These are phyloP conservation scores for Pseudomyrmex sp. DNA, from an alignment of 1,140 invertebrate species.

Conservation along the genomic window DNA sequence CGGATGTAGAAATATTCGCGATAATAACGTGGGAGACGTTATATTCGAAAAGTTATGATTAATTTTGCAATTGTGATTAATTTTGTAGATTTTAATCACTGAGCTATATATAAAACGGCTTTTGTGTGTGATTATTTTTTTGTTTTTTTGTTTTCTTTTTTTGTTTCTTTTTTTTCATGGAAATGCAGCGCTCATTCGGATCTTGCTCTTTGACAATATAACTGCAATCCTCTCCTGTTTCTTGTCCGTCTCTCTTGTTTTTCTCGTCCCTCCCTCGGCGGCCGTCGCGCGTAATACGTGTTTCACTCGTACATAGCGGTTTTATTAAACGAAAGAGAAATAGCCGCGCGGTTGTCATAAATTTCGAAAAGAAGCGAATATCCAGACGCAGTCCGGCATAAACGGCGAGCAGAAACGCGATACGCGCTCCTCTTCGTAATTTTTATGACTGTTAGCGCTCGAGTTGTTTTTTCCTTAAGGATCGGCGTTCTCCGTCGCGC, in stretches of 20 bases:
- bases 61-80: neutral
- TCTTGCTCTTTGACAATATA: slow-evolving; percentile 44
- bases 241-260: neutral
- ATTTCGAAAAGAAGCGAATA: slow-evolving; percentile 48
- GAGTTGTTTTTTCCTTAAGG: neutral
- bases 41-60: neutral
- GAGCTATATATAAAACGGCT: neutral
- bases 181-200: slow-evolving; percentile 31
- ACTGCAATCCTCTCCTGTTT: slow-evolving; percentile 2
- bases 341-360: slow-evolving; percentile 49
- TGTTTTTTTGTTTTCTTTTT: too few relatives aligned
- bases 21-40: slow-evolving; percentile 17
- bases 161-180: slow-evolving; percentile 32
- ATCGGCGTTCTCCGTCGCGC: neutral
- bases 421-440: slow-evolving; percentile 23
- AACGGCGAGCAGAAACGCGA: slow-evolving; percentile 37
- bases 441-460: slow-evolving; percentile 6
- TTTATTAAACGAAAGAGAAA: slow-evolving; percentile 66
- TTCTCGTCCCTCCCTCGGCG: neutral
- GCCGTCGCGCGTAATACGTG: slow-evolving; percentile 34
- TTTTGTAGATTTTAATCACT: too few relatives aligned
- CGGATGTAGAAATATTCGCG: slow-evolving; percentile 10
- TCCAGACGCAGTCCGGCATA: neutral
- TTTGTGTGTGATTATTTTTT: neutral
- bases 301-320: slow-evolving; percentile 41